Base-by-base conservation (phyloP, 2,797 vertebrate genomes). In the Ptychobarbus kaznakovi region DNA sequence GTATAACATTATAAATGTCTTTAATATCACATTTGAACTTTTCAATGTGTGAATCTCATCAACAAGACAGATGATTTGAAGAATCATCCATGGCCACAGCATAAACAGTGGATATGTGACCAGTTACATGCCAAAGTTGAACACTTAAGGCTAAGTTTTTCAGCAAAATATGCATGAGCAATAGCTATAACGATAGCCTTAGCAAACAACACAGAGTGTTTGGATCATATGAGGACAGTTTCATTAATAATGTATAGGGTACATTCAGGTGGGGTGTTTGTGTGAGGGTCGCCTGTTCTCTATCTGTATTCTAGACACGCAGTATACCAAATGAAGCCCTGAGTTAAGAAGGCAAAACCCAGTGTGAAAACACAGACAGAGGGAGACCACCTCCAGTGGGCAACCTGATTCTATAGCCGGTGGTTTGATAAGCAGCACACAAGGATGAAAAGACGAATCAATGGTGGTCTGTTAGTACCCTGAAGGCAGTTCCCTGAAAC, bases 401-500 rank as follows among this genome's bases (percentile, higher is more conserved):
- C 58, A 46, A 12, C 53, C 75, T 68, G 79, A 87, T 51, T 82
- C 56, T 46, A 46, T 40, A 86, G 61, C 51, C 38, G 72, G 25
- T 11, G 40, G 75, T 87, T 84, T 81, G 88, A 91, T 88, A 66
- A 32, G 84, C 85, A 80, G 74, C 83, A 42, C 86, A 75, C 28
- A 15, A 86, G 76, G 86, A 90, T 83, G 88, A 90, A 82, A 88
- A 81, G 78, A 65, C 35, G 85, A 90, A 91, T 94, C 85, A 91
- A 89, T 91, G 72, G 61, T 38, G 76, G 83, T 63, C 76, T 83
- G 86, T 68, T 78, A 40, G 88, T 86, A 72, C 68, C 83, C 89
- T 88, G 13, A n/a, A 80, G 88, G 90, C 87, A 79, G 35, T 22
- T 82, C 2, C 49, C n/a, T 18, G 22, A 84, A 90, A 84, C 81